Percentiles rank a stretch among this genome's conserved stretches.
Conservation (phyloP, 2,888 invertebrate genomes). For the Lasioglossum pauxillum region DNA sequence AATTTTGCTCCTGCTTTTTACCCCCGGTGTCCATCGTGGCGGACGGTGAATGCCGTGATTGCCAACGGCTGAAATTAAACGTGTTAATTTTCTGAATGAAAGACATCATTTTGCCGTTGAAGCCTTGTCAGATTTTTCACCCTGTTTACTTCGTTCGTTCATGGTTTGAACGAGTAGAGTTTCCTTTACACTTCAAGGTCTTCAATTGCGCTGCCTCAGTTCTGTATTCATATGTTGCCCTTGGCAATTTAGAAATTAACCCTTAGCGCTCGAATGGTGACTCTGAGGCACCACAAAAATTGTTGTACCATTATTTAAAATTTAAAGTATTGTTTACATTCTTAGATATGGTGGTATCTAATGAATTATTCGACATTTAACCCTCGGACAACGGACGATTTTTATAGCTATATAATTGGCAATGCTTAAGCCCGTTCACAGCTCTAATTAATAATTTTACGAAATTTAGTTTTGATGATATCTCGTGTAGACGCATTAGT, state of each 20-base stretch:
- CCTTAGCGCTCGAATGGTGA: too few species aligned
- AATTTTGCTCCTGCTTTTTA: neutral
- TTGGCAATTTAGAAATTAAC: neutral
- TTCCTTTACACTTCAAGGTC: neutral
- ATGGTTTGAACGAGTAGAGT: neutral
- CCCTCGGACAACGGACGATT: too few species aligned
- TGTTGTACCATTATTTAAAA: too few species aligned
- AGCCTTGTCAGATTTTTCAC: slow-evolving; percentile 29
- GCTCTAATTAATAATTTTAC: too few species aligned
- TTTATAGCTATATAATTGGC: too few species aligned
- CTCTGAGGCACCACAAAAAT: too few species aligned
- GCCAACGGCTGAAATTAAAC: slow-evolving; percentile 7
- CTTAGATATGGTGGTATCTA: too few species aligned
- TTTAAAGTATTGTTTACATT: too few species aligned
- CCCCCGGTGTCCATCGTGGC: neutral
- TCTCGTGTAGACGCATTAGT: too few species aligned
- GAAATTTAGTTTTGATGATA: too few species aligned
- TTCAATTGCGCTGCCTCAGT: neutral
- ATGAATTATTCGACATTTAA: too few species aligned
- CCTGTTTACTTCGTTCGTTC: neutral
- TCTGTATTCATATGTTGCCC: neutral
- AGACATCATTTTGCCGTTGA: neutral
- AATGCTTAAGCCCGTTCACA: too few species aligned
- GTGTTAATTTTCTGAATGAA: slow-evolving; percentile 33
- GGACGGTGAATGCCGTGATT: neutral